A percentile compares a stretch with the other conserved stretches of the same genome.
These are phyloP conservation scores for Meloidogyne exigua DNA, from an alignment of 1,140 invertebrate species.

Conservation along the genomic window DNA sequence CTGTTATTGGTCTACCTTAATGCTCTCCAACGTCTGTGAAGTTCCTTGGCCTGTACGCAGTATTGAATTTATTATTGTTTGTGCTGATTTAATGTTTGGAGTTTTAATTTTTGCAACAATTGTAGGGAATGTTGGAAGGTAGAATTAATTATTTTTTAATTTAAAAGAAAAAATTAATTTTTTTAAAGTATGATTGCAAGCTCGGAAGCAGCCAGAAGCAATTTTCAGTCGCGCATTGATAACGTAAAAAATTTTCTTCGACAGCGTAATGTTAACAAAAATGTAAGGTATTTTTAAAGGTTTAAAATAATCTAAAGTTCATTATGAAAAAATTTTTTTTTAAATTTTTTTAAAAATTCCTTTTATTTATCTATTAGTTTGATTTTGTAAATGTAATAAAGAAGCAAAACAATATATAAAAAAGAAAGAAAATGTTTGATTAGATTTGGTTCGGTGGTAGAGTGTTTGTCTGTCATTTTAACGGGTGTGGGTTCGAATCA, in stretches of 20 bases:
- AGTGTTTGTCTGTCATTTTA: too few relatives aligned
- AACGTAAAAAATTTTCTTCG: constrained; percentile 95
- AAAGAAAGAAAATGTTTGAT: too few relatives aligned
- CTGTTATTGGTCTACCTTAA: constrained; percentile 94
- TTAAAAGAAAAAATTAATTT: too few relatives aligned
- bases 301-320: too few relatives aligned
- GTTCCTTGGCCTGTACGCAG: constrained; percentile 66
- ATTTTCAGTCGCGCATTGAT: constrained; percentile 92
- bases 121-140: constrained; percentile 80
- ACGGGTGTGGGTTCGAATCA: too few relatives aligned
- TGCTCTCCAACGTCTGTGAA: constrained; percentile 84
- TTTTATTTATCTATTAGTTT: too few relatives aligned
- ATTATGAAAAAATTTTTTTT: too few relatives aligned
- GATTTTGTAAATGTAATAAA: too few relatives aligned
- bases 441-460: too few relatives aligned
- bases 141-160: too few relatives aligned
- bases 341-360: too few relatives aligned
- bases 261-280: constrained; percentile 64
- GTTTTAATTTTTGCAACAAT: constrained; percentile 82
- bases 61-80: constrained; percentile 83
- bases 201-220: constrained; percentile 87
- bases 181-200: constrained; percentile 84
- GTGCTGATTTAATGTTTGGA: constrained; percentile 81
- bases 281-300: constrained; percentile 22
- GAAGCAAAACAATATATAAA: too few relatives aligned